Percentiles rank a stretch among this genome's conserved stretches.
Conservation (phyloP, 1,140 invertebrate species). For the Globodera rostochiensis region DNA sequence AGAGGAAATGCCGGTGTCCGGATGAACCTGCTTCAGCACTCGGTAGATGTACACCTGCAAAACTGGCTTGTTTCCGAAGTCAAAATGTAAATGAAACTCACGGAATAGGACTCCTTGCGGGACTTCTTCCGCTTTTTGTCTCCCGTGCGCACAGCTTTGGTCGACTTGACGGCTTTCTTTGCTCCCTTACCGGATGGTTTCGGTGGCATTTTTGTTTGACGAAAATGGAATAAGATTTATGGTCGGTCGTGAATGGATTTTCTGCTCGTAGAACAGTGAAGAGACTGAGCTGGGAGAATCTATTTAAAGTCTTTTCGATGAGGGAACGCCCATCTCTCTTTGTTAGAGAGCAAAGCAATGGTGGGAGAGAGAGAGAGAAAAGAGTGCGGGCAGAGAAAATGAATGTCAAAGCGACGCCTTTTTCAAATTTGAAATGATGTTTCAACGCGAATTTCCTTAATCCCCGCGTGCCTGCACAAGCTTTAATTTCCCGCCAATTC, state of each 20-base stretch:
- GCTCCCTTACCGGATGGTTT: constrained; percentile 52
- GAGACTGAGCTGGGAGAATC: not conserved
- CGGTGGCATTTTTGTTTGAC: constrained; percentile 25
- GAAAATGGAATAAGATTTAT: not conserved
- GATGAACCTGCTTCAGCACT: constrained; percentile 50
- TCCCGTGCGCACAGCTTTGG: constrained; percentile 30
- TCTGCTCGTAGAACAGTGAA: not conserved
- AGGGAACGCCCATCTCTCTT: not conserved
- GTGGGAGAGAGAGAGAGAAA: not conserved
- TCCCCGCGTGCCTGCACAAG: not conserved
- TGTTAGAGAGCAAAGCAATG: no score
- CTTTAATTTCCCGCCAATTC: no score
- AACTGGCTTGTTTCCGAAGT: not conserved
- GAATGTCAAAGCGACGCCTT: not conserved
- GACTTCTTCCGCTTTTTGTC: constrained; percentile 65
- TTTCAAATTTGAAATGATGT: not conserved
- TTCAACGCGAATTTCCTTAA: not conserved
- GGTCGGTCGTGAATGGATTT: not conserved
- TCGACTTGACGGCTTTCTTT: constrained; percentile 55
- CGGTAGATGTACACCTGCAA: constrained; percentile 57
- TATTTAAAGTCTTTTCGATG: not conserved
- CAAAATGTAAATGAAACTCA: not conserved
- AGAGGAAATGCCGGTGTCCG: constrained; percentile 68
- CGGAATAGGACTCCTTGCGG: constrained; percentile 64
- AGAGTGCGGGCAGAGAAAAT: not conserved